phyloP scores from a whole-genome alignment of 2,888 invertebrate genomes.

The Xestia rhomboidea region DNA sequence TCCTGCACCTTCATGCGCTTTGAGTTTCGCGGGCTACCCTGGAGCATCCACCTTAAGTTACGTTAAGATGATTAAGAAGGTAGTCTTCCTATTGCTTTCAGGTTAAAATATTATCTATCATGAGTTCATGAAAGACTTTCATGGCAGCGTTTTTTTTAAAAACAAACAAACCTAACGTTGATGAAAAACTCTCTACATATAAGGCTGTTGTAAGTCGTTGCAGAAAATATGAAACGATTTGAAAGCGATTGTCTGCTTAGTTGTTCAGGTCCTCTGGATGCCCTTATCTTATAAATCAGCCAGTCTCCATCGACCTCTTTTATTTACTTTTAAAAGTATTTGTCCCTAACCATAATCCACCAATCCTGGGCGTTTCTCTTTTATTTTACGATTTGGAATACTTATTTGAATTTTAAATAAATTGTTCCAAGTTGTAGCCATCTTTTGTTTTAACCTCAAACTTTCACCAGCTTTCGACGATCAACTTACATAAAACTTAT shows the following conservation, averaged over 20 bases:
- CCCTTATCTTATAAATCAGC: neutral
- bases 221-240: neutral
- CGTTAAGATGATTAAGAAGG: too few relatives aligned
- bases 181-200: too few relatives aligned
- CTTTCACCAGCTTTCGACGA: slow-evolving; percentile 44
- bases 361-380: neutral
- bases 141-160: too few relatives aligned
- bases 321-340: neutral
- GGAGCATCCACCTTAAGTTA: too few relatives aligned
- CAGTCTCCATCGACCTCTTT: neutral
- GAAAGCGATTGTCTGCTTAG: neutral
- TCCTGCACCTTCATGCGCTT: too few relatives aligned
- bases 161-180: too few relatives aligned
- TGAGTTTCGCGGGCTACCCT: too few relatives aligned
- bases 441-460: slow-evolving; percentile 5
- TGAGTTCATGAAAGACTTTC: too few relatives aligned
- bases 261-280: neutral
- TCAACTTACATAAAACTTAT: slow-evolving; percentile 9
- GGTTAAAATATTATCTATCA: too few relatives aligned
- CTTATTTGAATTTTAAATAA: slow-evolving; percentile 17
- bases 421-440: neutral
- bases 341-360: too few relatives aligned
- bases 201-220: neutral
- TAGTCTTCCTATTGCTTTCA: too few relatives aligned
- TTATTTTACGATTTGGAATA: neutral